Base-by-base conservation (phyloP, 2,888 invertebrate species). In the Agrotis puta region DNA sequence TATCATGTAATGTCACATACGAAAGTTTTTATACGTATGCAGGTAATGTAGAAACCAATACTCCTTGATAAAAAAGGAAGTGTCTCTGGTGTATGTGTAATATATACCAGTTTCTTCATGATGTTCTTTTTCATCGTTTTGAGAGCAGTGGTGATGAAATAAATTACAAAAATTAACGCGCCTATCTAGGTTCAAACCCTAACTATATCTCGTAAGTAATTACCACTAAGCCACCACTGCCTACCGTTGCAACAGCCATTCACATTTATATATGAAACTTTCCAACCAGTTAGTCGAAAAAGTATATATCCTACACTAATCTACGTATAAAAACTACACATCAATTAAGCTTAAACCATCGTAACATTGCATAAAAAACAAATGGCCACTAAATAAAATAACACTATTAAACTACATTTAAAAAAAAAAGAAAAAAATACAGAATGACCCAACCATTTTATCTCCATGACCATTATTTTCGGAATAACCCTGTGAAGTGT, bases 401-500 rank as follows among this genome's bases (percentile, higher is more conserved):
- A 24, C 47, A 61, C 39, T 43, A 51, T 51, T 33, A 74, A 79
- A 74, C 45, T 2, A 6, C 11, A 74, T 56, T 24, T 6, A 0
- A 18, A n/a, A 64, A 58, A 50, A 39, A 48, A 14, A 59, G 9
- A 53, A 48, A 59, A 66, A 56, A 56, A 64, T 62, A 43, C 50
- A 47, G 45, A 58, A 57, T 50, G 65, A 53, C 39, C 66, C 39
- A 22, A 39, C 24, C 56, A 62, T 71, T 70, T 62, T 83, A 66
- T 69, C 47, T 27, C 53, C 54, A 74, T 65, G 43, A 47, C 82
- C 81, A 80, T 81, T 70, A 81, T 77, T 78, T 77, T 65, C 27
- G 7, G 64, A 64, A 70, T 82, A 84, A 82, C 54, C 82, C 59
- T 2, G 64, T 48, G 24, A 78, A 82, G 63, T 74, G 85, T 72